Base-by-base conservation (phyloP, 2,113 vertebrate genomes). In the Ctenomys sociabilis region DNA sequence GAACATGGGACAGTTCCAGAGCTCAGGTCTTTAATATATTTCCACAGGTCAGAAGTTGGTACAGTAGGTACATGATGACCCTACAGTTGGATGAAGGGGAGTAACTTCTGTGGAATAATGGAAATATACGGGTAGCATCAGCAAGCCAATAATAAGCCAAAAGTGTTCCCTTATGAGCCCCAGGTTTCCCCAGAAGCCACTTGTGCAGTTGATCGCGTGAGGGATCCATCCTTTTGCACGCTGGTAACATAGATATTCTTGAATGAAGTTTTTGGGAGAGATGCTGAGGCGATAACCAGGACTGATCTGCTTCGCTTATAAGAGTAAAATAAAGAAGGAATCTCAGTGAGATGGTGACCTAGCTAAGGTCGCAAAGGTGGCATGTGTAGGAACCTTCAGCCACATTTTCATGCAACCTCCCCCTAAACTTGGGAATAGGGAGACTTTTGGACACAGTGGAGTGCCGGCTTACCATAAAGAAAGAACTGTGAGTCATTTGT, bases 251-350 rank as follows among this genome's bases (percentile, higher is more conserved):
- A 2, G 70, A 70, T 63, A 83, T 72, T 88, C 43, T 52, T 57
- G 28, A 89, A 40, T 75, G 63, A 81, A 64, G 7, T 95, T 72
- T 43, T 17, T 43, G 26, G 22, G 72, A 97, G 63, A 96, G 75
- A 81, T 49, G 57, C 86, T 82, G 30, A 82, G 45, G 19, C 57
- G 81, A 9, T 8, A 12, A 35, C 75, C 19, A 5, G 88, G 45
- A 88, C 24, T 45, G 30, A 9, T 35, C 52, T 94, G 43, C 52
- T 63, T 66, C 57, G 68, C 68, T 73, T 49, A 32, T 45, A 30
- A 54, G 81, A 81, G 22, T 35, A 64, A 95, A 78, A 40, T 68
- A 32, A 91, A 7, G 82, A 92, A 45, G 10, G 37, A 88, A 90
- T n/a, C 70, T 57, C 40, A 14, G 2, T 7, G 54, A 78, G 49